Base-by-base conservation (phyloP, 2,888 invertebrate species). In the Oscheius sp. region DNA sequence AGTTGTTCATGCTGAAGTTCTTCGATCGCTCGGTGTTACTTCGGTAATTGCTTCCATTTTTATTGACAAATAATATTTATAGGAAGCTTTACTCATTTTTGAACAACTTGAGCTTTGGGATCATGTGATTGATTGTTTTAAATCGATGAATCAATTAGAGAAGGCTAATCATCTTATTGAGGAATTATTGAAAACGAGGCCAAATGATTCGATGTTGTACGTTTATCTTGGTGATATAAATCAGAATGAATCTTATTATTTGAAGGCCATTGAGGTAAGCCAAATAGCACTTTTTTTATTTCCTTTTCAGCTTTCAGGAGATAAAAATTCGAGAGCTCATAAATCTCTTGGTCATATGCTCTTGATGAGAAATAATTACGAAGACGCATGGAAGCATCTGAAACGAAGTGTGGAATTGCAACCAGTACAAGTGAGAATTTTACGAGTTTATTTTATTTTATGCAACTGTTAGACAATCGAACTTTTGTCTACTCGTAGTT, bases 261-360 rank as follows among this genome's bases (percentile, higher is more conserved):
- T 94, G 85, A 93, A 93, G 85, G 98, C 97, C 0, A 97, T 97
- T 95, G 92, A 93, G 84, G 91, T 96, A 78, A 96, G 96, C n/a
- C 29, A 35, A 35, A 35, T 6, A 35, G 35, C n/a, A n/a, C n/a
- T 49, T 49, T 49, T 7, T 5, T 49, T 3, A 49, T 49, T 21
- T n/a, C n/a, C 3, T 21, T 49, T 55, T 7, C 35, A 0, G 92
- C 92, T 83, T 3, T 86, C 86, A 0, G 68, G 69, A 7, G 91
- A 92, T 72, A 92, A 92, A 69, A 95, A 94, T 89, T 93, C 94
- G 64, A 91, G 94, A 69, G 95, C 95, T 0, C 94, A 95, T 89
- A 91, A 94, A 27, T 94, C 95, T 86, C 94, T 97, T 93, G 98
- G 94, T 12, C 89, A 89, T 86, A 93, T 92, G 89, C 92, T 93